Conservation (phyloP, 1,140 invertebrate species). For the Pachyrhynchus sulphureomaculatus region DNA sequence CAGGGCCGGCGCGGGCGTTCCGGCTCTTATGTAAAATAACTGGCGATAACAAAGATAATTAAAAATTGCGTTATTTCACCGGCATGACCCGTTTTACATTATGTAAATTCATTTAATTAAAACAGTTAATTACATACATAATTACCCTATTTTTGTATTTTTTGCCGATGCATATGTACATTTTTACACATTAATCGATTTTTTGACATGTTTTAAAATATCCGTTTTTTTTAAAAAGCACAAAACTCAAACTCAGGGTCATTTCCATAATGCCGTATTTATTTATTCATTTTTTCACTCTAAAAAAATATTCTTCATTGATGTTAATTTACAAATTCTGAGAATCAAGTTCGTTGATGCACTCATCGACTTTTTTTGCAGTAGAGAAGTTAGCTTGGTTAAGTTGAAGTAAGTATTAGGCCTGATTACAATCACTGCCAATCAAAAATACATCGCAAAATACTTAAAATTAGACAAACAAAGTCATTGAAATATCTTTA, state of each 20-base stretch:
- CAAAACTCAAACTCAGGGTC: neutral
- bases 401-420: no score
- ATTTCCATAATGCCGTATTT: neutral
- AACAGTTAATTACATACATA: neutral
- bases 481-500: no score
- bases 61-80: neutral
- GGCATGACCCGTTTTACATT: neutral
- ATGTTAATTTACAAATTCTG: no score
- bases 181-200: neutral
- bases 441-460: no score
- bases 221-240: no score
- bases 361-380: no score
- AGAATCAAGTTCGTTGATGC: no score
- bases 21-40: neutral
- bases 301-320: neutral
- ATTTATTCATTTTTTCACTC: no score
- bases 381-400: no score
- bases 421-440: no score
- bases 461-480: no score
- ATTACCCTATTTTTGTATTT: neutral
- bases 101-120: neutral
- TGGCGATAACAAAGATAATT: neutral
- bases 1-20: slow-evolving; percentile 7
- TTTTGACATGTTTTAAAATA: neutral
- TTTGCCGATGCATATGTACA: neutral